Evolutionary conservation across 2,797 vertebrate genomes (phyloP).

Genomic region (Acrossocheilus fasciatus): DNA sequence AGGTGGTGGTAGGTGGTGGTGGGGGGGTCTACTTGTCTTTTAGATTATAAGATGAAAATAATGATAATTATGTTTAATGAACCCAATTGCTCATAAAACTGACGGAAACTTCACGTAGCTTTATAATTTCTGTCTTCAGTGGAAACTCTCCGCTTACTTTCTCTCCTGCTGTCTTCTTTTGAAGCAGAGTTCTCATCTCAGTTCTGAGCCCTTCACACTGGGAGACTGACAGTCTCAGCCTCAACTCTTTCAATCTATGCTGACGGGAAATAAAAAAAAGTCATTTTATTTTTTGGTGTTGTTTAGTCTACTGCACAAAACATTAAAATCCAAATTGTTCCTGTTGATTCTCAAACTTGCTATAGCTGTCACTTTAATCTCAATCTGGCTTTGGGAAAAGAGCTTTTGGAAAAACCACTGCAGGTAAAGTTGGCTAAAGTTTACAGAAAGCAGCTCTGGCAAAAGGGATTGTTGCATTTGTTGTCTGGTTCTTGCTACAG

Average conservation of each 20-base stretch:
- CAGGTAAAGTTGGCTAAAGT: not conserved
- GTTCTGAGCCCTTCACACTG: conserved; percentile 1
- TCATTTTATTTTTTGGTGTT: not conserved
- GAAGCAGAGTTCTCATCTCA: conserved; percentile 19
- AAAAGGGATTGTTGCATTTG: not conserved
- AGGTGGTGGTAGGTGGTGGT: too few relatives aligned
- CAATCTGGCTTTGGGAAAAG: not conserved
- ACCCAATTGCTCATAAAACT: conserved; percentile 16
- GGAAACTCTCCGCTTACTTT: not conserved
- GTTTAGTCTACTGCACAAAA: conserved; percentile 29
- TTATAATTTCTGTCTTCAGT: conserved; percentile 10
- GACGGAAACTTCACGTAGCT: not conserved
- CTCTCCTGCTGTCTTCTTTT: conserved; percentile 31
- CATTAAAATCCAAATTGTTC: not conserved
- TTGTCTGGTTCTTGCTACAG: not conserved
- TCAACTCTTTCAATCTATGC: not conserved
- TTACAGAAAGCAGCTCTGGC: not conserved
- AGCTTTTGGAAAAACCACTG: conserved; percentile 3
- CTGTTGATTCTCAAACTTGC: conserved; percentile 2
- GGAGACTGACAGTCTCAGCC: conserved; percentile 19
- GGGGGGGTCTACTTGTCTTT: not conserved
- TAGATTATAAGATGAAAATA: conserved; percentile 4
- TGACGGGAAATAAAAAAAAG: not conserved
- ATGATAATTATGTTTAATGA: conserved; percentile 34
- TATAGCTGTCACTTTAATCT: not conserved